These are phyloP conservation scores for Semaprochilodus insignis DNA, from an alignment of 2,797 vertebrate species.

Conservation along the genomic window DNA sequence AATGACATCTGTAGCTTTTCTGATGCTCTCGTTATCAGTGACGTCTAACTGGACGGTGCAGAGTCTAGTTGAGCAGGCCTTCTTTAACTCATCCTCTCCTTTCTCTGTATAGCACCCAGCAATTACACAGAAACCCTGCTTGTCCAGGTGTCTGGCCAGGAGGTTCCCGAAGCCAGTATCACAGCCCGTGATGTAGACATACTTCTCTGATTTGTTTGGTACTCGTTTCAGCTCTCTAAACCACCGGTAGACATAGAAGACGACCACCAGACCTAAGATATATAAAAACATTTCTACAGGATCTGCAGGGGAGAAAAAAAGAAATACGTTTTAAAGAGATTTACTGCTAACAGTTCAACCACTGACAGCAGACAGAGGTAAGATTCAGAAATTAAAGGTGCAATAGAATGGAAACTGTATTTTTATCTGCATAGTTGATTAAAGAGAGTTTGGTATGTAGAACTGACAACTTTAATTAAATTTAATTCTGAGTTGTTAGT, in stretches of 20 bases:
- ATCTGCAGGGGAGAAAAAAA: not conserved
- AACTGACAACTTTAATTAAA: no score
- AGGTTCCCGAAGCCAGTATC: constrained; percentile 69
- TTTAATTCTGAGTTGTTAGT: no score
- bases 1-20: constrained; percentile 56
- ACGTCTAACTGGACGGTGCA: constrained; percentile 63
- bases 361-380: not conserved
- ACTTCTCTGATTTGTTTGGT: constrained; percentile 58
- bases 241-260: constrained; percentile 59
- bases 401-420: no score
- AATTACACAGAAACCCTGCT: constrained; percentile 62
- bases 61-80: constrained; percentile 56
- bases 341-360: no score
- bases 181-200: constrained; percentile 70
- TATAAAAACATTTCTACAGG: constrained; percentile 61
- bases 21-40: constrained; percentile 55
- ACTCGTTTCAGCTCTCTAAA: constrained; percentile 57
- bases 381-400: not conserved
- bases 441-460: no score
- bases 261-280: constrained; percentile 42
- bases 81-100: constrained; percentile 64
- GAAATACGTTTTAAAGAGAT: not conserved
- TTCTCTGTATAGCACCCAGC: constrained; percentile 67
- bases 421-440: no score
- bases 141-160: constrained; percentile 63